phyloP scores from a whole-genome alignment of 2,797 vertebrate species.

The Dendrocincla fuliginosa region DNA sequence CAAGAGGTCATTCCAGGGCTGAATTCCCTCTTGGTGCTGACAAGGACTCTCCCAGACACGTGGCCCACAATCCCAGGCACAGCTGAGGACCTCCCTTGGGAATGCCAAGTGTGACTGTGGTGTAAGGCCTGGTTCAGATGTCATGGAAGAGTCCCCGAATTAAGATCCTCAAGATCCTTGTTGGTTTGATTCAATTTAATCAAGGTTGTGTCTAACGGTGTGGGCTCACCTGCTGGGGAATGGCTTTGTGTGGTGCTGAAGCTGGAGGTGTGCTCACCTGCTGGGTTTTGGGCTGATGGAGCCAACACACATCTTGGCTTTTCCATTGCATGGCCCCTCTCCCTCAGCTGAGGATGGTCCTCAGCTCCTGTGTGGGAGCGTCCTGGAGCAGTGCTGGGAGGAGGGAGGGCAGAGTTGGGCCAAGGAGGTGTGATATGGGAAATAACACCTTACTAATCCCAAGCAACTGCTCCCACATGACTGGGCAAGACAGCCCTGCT shows the following conservation, averaged over 20 bases:
- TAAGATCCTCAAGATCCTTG: not conserved
- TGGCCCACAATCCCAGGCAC: not conserved
- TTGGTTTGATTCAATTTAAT: not conserved
- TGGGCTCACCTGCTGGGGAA: not conserved
- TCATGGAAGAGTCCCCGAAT: not conserved
- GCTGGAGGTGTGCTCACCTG: not conserved
- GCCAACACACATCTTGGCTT: not conserved
- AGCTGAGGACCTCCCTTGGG: constrained; percentile 1
- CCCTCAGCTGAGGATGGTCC: fast-evolving
- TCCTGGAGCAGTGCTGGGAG: not conserved
- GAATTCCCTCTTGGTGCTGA: not conserved
- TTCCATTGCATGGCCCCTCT: fast-evolving
- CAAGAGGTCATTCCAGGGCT: not conserved
- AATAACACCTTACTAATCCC: not conserved
- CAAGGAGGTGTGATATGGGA: not conserved
- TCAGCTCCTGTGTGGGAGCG: not conserved
- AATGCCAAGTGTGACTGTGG: not conserved
- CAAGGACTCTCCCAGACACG: not conserved
- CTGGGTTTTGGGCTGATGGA: not conserved
- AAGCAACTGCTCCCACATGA: not conserved
- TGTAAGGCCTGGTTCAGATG: not conserved
- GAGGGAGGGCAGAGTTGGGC: not conserved
- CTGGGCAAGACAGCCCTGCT: not conserved
- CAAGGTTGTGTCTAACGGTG: fast-evolving
- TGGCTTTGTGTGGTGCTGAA: not conserved